These are phyloP conservation scores for Lasioglossum albipes DNA, from an alignment of 1,140 invertebrate species.

Conservation along the genomic window DNA sequence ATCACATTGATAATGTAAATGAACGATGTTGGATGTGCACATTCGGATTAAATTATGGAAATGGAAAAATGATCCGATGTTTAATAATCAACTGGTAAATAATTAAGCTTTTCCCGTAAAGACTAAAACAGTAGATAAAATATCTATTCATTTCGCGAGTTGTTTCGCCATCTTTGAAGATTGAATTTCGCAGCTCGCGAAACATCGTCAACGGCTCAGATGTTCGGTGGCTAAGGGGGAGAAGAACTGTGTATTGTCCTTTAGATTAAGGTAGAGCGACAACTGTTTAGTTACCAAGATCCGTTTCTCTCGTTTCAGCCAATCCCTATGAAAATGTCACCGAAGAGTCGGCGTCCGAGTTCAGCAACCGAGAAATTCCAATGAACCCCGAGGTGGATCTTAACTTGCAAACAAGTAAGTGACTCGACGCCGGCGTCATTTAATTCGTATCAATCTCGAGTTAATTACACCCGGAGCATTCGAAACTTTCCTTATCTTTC, in stretches of 20 bases:
- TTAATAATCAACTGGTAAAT: background rate
- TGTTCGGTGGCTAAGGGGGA: background rate
- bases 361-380: constrained; percentile 79
- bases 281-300: constrained; percentile 25
- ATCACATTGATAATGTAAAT: background rate
- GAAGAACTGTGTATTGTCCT: background rate
- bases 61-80: no score
- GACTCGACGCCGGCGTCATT: constrained; percentile 60
- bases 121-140: no score
- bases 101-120: no score
- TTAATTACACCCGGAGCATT: constrained; percentile 53
- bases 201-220: background rate
- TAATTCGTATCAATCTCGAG: constrained; percentile 63
- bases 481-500: constrained; percentile 52
- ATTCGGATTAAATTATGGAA: background rate
- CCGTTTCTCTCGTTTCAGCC: constrained; percentile 56
- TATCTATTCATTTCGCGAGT: no score
- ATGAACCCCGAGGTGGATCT: constrained; percentile 81
- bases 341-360: constrained; percentile 81
- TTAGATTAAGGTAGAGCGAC: constrained; percentile 3
- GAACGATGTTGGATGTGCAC: background rate
- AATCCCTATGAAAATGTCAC: constrained; percentile 82
- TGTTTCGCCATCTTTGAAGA: no score
- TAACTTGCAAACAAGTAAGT: constrained; percentile 83
- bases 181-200: background rate